Base-by-base conservation (phyloP, 2,797 vertebrate genomes). In the Danio tinwini region DNA sequence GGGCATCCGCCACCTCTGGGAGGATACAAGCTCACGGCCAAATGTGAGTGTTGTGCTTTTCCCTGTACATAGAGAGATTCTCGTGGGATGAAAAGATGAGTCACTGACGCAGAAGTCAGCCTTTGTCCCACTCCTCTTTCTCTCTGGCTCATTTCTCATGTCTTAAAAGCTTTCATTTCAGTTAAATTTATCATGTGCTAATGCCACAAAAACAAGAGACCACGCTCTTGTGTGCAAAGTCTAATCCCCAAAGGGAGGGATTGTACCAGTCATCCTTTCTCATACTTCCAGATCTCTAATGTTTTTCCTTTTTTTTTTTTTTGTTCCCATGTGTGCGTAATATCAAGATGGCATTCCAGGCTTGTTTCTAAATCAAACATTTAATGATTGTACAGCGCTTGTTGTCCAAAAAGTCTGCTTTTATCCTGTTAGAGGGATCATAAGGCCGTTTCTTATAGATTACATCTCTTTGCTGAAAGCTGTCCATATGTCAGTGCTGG, bases 1-100 rank as follows among this genome's bases (percentile, higher is more conserved):
- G 97, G 97, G 62, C 97, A 98, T 80, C 95, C 95, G 10, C 91
- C 97, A 0, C 97, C 97, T 0, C 94, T 98, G 0, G 97, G 97
- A 82, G 97, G 97, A 85, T 98, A 98, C 88, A 95, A 91, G 40
- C 93, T 98, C 7, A 96, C 97, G 0, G 97, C 96, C 86, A 98
- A 96, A 88, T 98, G 97, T 98, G 90, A 97, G 96, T 91, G 45
- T 67, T 62, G 21, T 59, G 59, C 7, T 19, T 59, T 50, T 65
- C 55, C 14, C 29, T 55, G 40, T 7, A 13, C 58, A 42, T 42
- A 37, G 17, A 71, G 39, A 50, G 59, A 65, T 53, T 71, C n/a
- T 59, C 42, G 7, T 62, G 40, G 45, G 62, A 80, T 44, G 29
- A 71, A 81, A 52, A 50, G 16, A 67, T 85, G 68, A 81, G 68